phyloP scores from a whole-genome alignment of 92 coral and sea anemone genomes.

The Palythoa caribaeorum region DNA sequence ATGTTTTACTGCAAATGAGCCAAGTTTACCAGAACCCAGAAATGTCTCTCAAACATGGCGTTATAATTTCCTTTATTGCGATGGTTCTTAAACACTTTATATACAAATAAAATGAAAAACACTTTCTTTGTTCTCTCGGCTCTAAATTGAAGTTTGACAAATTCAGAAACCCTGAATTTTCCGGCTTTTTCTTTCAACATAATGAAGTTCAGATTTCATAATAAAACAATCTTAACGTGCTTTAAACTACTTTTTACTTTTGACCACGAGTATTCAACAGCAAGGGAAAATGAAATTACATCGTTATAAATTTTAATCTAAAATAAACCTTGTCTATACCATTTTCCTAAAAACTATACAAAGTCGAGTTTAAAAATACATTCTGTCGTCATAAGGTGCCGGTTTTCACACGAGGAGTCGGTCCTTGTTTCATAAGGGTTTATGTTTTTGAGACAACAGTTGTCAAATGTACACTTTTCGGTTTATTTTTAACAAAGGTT shows the following conservation, averaged over 20 bases:
- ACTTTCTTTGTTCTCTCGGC: not conserved
- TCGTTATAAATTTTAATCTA: not conserved
- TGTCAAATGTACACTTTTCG: not conserved
- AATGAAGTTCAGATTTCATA: not conserved
- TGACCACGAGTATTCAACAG: not conserved
- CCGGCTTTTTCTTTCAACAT: not conserved
- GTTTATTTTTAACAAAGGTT: not conserved
- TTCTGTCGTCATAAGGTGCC: not conserved
- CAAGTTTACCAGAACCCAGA: not conserved
- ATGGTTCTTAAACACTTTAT: conserved; percentile 19
- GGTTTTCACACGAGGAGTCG: not conserved
- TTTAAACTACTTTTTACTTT: not conserved
- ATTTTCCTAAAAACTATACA: not conserved
- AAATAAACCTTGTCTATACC: conserved; percentile 3
- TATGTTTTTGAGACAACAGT: not conserved
- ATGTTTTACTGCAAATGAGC: not conserved
- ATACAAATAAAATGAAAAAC: conserved; percentile 12
- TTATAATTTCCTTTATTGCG: conserved; percentile 32
- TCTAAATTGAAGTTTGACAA: not conserved
- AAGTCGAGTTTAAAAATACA: not conserved
- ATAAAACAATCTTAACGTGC: not conserved
- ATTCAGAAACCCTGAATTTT: not conserved
- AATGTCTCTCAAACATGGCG: not conserved
- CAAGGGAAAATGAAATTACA: conserved; percentile 22
- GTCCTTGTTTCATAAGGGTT: not conserved